Conservation (phyloP, 2,888 invertebrate species). For the Tortricodes alternella region DNA sequence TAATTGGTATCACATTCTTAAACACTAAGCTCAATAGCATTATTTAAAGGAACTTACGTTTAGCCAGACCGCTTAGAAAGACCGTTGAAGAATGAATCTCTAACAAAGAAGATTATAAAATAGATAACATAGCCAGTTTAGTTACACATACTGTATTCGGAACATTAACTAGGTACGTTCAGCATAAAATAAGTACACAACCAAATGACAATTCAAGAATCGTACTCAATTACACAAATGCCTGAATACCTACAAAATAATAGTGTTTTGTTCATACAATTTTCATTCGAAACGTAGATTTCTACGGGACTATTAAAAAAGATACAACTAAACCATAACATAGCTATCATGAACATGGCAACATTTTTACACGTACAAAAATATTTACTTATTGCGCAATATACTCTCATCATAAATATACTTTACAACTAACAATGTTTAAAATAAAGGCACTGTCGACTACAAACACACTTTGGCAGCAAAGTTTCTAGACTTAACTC, state of each 20-base stretch:
- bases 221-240: conserved; percentile 44
- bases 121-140: conserved; percentile 47
- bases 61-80: conserved; percentile 57
- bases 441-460: conserved; percentile 81
- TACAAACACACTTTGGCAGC: conserved; percentile 84
- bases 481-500: conserved; percentile 67
- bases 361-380: conserved; percentile 81
- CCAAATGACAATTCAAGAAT: conserved; percentile 62
- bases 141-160: conserved; percentile 41
- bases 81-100: conserved; percentile 60
- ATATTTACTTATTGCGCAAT: conserved; percentile 75
- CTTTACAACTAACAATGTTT: conserved; percentile 65
- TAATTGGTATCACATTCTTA: conserved; percentile 82
- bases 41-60: conserved; percentile 77
- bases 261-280: conserved; percentile 11
- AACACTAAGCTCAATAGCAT: conserved; percentile 67
- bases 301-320: conserved; percentile 42
- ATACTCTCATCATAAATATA: conserved; percentile 79
- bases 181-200: conserved; percentile 76
- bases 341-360: conserved; percentile 79
- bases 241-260: conserved; percentile 14
- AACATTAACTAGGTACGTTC: conserved; percentile 43
- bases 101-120: conserved; percentile 47
- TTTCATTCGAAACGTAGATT: conserved; percentile 34
- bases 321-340: conserved; percentile 53